These are phyloP conservation scores for Atlantisia rogersi DNA, from an alignment of 2,113 vertebrate species.

Conservation along the genomic window DNA sequence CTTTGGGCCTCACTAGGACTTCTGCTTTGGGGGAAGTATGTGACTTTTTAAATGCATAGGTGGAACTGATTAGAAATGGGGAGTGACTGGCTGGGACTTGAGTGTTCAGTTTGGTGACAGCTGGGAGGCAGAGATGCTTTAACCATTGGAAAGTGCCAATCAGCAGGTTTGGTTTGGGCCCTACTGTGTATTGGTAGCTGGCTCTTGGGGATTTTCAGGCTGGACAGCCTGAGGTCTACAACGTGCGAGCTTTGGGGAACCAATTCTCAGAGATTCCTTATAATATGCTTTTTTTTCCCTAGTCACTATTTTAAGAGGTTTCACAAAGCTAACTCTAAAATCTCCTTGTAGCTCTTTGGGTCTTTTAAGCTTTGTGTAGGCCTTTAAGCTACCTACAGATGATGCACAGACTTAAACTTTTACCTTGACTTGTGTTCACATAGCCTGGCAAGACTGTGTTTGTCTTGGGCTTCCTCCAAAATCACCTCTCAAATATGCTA, in stretches of 20 bases:
- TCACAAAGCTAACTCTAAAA: background rate
- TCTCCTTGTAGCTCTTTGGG: background rate
- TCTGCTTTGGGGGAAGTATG: background rate
- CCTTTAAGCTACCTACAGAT: background rate
- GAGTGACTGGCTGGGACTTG: background rate
- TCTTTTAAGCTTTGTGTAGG: background rate
- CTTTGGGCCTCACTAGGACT: background rate
- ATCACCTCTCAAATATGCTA: fast-evolving
- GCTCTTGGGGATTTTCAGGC: background rate
- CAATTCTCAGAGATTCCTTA: background rate
- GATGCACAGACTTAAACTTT: background rate
- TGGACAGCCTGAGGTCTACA: background rate
- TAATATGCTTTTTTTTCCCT: background rate
- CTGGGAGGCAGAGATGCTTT: background rate
- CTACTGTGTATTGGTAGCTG: background rate
- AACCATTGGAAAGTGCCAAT: background rate
- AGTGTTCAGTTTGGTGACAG: background rate
- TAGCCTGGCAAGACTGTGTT: background rate
- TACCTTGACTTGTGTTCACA: background rate
- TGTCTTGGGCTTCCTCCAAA: background rate
- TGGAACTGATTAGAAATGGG: background rate
- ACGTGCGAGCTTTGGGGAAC: background rate
- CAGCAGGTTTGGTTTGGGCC: background rate
- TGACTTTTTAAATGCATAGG: background rate
- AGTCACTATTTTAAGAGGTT: background rate